Conservation (phyloP, 1,140 invertebrate genomes). For the Limonius californicus region DNA sequence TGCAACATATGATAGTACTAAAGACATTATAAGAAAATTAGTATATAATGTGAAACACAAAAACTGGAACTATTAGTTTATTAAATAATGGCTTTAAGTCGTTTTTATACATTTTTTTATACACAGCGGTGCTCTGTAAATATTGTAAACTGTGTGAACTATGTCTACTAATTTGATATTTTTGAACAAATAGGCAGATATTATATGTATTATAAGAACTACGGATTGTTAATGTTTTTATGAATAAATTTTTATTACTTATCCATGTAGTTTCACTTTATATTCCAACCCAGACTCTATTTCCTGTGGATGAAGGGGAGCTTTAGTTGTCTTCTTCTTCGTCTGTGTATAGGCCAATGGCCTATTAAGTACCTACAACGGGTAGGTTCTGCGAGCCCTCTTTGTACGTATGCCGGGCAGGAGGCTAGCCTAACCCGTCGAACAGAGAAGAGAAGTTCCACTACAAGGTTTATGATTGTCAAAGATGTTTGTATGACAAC, state of each 20-base stretch:
- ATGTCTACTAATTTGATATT: not conserved
- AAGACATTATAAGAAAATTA: constrained; percentile 52
- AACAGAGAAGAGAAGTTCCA: no score
- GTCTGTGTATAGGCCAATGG: no score
- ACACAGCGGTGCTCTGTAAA: not conserved
- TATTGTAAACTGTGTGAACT: not conserved
- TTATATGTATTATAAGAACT: constrained; percentile 22
- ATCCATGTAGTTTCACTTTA: no score
- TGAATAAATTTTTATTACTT: constrained; percentile 18
- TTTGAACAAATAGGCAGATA: not conserved
- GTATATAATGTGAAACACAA: not conserved
- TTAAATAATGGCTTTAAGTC: not conserved
- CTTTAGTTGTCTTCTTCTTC: no score
- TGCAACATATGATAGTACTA: constrained; percentile 86
- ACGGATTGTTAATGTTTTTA: constrained; percentile 20
- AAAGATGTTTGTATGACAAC: no score
- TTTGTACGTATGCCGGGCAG: no score
- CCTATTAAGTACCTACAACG: no score
- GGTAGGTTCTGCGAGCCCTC: no score
- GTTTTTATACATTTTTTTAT: constrained; percentile 7
- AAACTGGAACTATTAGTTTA: constrained; percentile 11
- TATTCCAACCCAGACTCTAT: no score
- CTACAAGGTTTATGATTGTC: no score
- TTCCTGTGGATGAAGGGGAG: no score
- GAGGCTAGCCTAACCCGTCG: no score